These are phyloP conservation scores for Apodemus sylvaticus DNA, from an alignment of 2,113 vertebrate genomes.

Conservation along the genomic window DNA sequence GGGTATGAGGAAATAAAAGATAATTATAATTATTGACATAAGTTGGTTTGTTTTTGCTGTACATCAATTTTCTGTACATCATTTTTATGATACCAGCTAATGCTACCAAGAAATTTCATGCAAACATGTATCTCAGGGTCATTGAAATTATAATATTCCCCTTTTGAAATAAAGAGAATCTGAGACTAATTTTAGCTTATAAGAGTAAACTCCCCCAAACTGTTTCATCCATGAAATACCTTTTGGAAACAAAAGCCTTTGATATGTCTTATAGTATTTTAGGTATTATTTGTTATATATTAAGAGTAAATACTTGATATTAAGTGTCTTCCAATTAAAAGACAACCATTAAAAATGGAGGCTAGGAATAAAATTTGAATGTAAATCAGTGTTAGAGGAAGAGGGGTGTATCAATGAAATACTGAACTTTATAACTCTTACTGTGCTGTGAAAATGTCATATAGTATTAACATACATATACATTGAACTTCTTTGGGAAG, in stretches of 20 bases:
- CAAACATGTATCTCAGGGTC: conserved; percentile 52
- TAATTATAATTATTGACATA: conserved; percentile 50
- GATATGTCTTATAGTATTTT: not conserved
- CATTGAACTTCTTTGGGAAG: not conserved
- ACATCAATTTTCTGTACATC: conserved; percentile 55
- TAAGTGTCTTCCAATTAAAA: not conserved
- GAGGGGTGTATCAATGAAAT: not conserved
- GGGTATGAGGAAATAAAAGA: conserved; percentile 56
- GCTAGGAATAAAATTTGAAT: not conserved
- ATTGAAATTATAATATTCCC: conserved; percentile 54
- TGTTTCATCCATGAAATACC: not conserved
- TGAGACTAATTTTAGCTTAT: conserved; percentile 30
- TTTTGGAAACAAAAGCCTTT: not conserved
- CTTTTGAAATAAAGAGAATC: conserved; percentile 42
- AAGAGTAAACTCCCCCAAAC: conserved; percentile 18
- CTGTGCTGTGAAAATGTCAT: not conserved
- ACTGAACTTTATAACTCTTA: not conserved
- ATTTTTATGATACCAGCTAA: conserved; percentile 50
- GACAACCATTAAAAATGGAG: not conserved
- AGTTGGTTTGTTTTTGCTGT: conserved; percentile 3
- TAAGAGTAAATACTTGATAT: not conserved
- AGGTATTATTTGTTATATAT: not conserved
- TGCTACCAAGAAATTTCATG: conserved; percentile 46
- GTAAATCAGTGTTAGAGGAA: not conserved
- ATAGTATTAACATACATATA: not conserved